Base-by-base conservation (phyloP, 1,140 invertebrate genomes). In the Zelostemma sp. region DNA sequence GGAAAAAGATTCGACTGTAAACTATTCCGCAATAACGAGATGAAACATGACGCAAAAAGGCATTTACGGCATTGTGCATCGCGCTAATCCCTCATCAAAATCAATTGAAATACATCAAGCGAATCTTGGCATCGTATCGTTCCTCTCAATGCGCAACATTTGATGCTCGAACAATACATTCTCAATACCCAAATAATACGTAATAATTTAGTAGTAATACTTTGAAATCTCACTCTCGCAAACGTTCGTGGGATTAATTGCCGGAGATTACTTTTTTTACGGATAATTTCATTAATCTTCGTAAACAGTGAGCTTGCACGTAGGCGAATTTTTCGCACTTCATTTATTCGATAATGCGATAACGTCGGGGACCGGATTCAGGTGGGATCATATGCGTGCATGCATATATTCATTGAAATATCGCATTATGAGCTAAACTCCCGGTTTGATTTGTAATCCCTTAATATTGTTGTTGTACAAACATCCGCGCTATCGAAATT, bases 331-430 rank as follows among this genome's bases (percentile, higher is more conserved):
- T 19, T n/a, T 46, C 9, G 1, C 9, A 17, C 16, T 46, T 17
- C 43, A 46, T 46, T 46, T 19, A 21, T 46, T 11, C 16, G 11
- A 46, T 19, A 19, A 46, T 15, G 43, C 17, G 17, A 46, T 46
- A 15, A 46, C 18, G 16, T 1, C 41, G 41, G 17, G 1, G 1
- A 18, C 5, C 14, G 3, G 14, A 15, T 43, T 14, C 6, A 17
- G 35, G 11, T 40, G 11, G 2, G 14, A 12, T 15, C 35, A 11
- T 3, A 40, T 40, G 5, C 35, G 14, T 12, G 35, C 35, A 8
- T 14, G 16, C 11, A 16, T 43, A 16, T 43, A 43, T 43, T 43
- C 6, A 43, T 17, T 17, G 3, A 2, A 17, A 18, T 15, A 18
- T 43, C 41, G 41, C 41, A 43, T 17, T 12, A 18, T 43, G 11